A percentile compares a stretch with the other conserved stretches of the same genome.
Conservation (phyloP, 2,888 invertebrate species). For the Leptinotarsa tumamoca region DNA sequence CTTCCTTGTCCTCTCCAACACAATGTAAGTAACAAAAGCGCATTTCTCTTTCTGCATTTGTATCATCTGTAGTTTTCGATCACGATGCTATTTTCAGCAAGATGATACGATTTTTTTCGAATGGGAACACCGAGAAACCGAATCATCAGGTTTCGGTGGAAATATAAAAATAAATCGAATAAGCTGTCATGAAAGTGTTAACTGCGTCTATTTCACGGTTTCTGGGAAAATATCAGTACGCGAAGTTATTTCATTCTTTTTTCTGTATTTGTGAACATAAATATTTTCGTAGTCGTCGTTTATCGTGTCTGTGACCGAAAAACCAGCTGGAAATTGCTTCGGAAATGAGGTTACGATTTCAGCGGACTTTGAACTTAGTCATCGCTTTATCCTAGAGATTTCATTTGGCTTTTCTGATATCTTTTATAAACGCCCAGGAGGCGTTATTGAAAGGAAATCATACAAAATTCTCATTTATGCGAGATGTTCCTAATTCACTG, state of each 20-base stretch:
- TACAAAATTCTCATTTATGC: too few relatives aligned
- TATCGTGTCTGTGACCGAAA: neutral
- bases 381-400: neutral
- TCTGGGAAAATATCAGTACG: neutral
- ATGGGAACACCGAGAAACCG: conserved; percentile 6
- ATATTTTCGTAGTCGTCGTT: conserved; percentile 9
- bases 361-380: neutral
- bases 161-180: conserved; percentile 14
- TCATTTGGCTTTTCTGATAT: neutral
- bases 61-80: neutral
- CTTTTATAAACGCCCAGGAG: too few relatives aligned
- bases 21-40: conserved; percentile 53
- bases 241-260: neutral
- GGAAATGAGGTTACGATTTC: conserved; percentile 1
- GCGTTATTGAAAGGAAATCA: too few relatives aligned
- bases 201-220: conserved; percentile 10
- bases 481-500: too few relatives aligned
- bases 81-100: conserved; percentile 15
- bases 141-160: conserved; percentile 17
- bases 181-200: conserved; percentile 4
- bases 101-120: conserved; percentile 13
- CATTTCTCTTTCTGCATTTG: neutral
- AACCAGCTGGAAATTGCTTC: conserved; percentile 1
- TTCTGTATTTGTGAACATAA: neutral
- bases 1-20: conserved; percentile 57